Evolutionary conservation across 37 sponge, comb jelly and placozoan genomes (phyloP), one percentile per base, ranked within the genome.

Genomic region (Aphrocallistes beatrix): DNA sequence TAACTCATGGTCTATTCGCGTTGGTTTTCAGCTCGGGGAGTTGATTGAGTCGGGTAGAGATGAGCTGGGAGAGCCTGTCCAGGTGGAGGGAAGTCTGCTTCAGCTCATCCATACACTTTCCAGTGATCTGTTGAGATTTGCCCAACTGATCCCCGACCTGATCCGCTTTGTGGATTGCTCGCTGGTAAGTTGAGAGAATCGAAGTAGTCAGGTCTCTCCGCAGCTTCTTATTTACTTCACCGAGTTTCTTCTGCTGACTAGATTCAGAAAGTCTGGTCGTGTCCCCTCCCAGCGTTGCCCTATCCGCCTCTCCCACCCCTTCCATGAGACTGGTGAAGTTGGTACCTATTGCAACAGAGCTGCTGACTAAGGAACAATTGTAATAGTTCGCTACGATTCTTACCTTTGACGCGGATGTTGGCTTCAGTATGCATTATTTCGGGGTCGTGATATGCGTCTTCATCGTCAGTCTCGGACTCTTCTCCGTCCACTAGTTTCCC

Each of bases 121-220:
- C 75, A 25, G 75, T 60, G 10, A 60, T 60, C 75, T 19, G 75
- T 30, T 60, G 75, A 3, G 75, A 60, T 30, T 60, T 60, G 1
- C 75, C 75, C 32, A 60, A 6, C 75, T 60, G 75, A 28, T 60
- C 75, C 75, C 75, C 75, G 25, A 60, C 75, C 75, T 60, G 75
- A 13, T 60, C 75, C 21, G 75, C 75, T 13, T 60, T 60, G 75
- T 60, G 75, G 10, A 60, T 21, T 13, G 75, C 75, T 60, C 75
- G 10, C 75, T 60, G 75, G 75, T 60, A 60, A 13, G 75, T 60
- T 13, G 75, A 60, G 32, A 60, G 75, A 13, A 60, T 30, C 3
- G 75, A 60, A 13, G 17, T 60, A 32, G 75, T 60, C 3, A 60
- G 25, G 34, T 60, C 75, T 30, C 34, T 60, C 34, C 75, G 10